Conservation (phyloP, 2,797 vertebrate genomes). For the Babyrousa celebensis region DNA sequence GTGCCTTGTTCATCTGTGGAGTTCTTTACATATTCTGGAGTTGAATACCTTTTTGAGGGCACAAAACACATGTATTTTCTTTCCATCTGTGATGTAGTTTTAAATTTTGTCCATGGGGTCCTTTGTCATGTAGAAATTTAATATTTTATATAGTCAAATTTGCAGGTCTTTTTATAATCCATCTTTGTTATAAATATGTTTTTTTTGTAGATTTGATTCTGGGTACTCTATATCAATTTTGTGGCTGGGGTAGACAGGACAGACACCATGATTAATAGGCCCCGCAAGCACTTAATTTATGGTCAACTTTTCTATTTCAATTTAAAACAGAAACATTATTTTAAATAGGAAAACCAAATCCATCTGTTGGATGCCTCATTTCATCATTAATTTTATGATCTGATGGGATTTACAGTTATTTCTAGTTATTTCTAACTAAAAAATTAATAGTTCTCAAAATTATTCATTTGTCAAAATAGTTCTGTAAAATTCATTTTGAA, state of each 20-base stretch:
- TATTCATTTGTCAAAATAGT: slow-evolving; percentile 30
- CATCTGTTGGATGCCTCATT: background rate
- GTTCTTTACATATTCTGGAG: background rate
- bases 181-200: background rate
- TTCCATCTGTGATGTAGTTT: background rate
- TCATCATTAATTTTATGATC: slow-evolving; percentile 39
- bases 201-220: background rate
- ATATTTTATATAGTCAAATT: background rate
- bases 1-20: background rate
- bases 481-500: slow-evolving; percentile 49
- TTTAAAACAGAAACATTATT: slow-evolving; percentile 39
- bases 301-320: background rate
- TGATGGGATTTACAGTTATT: slow-evolving; percentile 11
- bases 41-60: background rate
- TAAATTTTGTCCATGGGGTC: background rate
- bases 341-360: slow-evolving; percentile 35
- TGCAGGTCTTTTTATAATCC: background rate
- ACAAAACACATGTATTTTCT: background rate
- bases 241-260: background rate
- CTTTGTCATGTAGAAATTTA: slow-evolving; percentile 25
- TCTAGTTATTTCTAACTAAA: background rate
- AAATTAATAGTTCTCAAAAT: background rate
- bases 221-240: background rate
- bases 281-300: background rate
- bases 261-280: background rate